Evolutionary conservation across 2,797 vertebrate species (phyloP).

Genomic region (Pygocentrus nattereri): DNA sequence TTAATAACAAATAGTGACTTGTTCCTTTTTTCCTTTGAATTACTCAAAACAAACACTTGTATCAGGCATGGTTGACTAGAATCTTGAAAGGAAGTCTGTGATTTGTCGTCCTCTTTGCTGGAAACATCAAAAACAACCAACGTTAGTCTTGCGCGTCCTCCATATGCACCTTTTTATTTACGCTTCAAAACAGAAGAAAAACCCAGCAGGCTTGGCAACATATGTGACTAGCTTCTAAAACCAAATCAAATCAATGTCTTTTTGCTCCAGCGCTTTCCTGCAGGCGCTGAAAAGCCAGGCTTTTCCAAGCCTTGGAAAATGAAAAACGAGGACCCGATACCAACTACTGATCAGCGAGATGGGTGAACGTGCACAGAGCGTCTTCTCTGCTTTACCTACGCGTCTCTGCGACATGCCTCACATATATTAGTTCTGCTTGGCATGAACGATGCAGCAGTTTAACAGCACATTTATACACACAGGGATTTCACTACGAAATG

Average conservation of each 20-base stretch:
- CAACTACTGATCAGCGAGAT: not conserved
- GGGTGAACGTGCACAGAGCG: not conserved
- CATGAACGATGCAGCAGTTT: too few relatives aligned
- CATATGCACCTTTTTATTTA: slow-evolving; percentile 10
- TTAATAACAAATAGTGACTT: not conserved
- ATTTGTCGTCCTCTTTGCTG: not conserved
- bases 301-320: not conserved
- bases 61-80: not conserved
- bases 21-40: not conserved
- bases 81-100: not conserved
- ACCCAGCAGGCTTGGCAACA: slow-evolving; percentile 3
- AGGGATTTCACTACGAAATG: too few relatives aligned
- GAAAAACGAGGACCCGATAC: not conserved
- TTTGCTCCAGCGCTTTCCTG: not conserved
- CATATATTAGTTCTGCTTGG: too few relatives aligned
- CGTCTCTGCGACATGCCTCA: too few relatives aligned
- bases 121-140: not conserved
- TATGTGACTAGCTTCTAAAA: slow-evolving; percentile 7
- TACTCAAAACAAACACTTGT: not conserved
- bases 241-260: not conserved
- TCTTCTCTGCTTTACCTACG: not conserved
- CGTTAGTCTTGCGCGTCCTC: not conserved
- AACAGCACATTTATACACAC: too few relatives aligned
- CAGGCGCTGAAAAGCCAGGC: not conserved
- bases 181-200: slow-evolving; percentile 4